phyloP scores from a whole-genome alignment of 2,888 invertebrate genomes.

The Anthoptus insignis region DNA sequence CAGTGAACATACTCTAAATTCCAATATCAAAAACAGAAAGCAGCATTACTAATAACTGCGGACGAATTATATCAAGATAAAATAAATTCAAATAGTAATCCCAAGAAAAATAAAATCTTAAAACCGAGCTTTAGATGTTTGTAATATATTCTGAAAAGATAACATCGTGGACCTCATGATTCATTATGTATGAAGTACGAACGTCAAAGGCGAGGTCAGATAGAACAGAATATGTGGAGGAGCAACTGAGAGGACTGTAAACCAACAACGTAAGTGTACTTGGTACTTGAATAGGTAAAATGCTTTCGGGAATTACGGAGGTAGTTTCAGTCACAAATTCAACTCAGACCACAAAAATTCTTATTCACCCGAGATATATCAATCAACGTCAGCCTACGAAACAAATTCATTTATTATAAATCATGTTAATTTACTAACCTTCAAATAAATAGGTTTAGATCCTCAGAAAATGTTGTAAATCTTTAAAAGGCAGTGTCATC shows the following conservation, averaged over 20 bases:
- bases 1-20: no score
- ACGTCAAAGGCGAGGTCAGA: slow-evolving; percentile 12
- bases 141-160: slow-evolving; percentile 16
- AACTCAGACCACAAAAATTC: background rate
- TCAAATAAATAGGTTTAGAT: background rate
- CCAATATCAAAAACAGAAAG: no score
- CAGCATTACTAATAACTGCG: no score
- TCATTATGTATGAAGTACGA: slow-evolving; percentile 4
- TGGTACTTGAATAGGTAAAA: slow-evolving; percentile 5
- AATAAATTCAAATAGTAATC: background rate
- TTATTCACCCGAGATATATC: background rate
- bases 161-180: slow-evolving; percentile 7
- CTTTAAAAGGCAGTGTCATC: background rate
- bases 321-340: background rate
- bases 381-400: background rate
- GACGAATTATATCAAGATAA: no score
- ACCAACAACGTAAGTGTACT: background rate
- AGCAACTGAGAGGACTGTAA: slow-evolving; percentile 5
- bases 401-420: background rate
- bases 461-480: background rate
- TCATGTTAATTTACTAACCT: background rate
- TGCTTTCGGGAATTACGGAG: background rate
- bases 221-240: background rate
- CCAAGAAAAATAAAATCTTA: background rate
- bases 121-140: slow-evolving; percentile 2